These are phyloP conservation scores for Grapholita molesta DNA, from an alignment of 1,140 invertebrate genomes.

Conservation along the genomic window DNA sequence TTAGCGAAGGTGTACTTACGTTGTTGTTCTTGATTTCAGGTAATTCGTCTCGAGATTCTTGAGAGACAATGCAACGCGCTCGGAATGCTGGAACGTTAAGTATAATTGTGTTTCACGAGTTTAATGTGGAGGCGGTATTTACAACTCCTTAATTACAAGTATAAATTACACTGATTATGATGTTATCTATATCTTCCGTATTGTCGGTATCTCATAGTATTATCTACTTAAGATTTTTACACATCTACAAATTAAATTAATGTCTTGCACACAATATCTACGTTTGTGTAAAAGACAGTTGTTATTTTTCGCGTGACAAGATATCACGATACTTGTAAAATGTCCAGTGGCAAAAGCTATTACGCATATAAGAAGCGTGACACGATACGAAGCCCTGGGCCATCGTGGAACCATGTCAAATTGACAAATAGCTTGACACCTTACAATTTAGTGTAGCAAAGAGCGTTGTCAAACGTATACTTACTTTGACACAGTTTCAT, in stretches of 20 bases:
- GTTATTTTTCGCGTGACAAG: background rate
- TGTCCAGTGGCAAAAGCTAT: conserved; percentile 1
- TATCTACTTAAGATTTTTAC: too few species aligned
- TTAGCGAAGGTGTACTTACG: background rate
- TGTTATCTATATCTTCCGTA: background rate
- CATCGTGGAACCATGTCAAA: background rate
- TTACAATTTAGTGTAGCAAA: background rate
- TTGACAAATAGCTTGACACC: background rate
- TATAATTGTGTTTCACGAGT: background rate
- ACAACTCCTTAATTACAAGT: background rate
- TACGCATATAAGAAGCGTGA: background rate
- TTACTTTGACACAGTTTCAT: too few species aligned
- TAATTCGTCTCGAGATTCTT: background rate
- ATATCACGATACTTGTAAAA: background rate
- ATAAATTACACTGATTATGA: background rate
- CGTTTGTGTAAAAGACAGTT: background rate
- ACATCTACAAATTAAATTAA: too few species aligned
- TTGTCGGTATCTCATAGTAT: background rate
- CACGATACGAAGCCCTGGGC: background rate
- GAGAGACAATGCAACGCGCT: background rate
- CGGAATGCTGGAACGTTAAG: background rate
- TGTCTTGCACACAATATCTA: too few species aligned
- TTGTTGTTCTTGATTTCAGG: background rate
- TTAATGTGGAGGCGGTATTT: background rate
- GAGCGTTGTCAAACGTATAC: too few species aligned